A percentile compares a stretch with the other conserved stretches of the same genome.
These are phyloP conservation scores for Paramormyrops hopkinsi DNA, from an alignment of 2,797 vertebrate genomes.

Conservation along the genomic window DNA sequence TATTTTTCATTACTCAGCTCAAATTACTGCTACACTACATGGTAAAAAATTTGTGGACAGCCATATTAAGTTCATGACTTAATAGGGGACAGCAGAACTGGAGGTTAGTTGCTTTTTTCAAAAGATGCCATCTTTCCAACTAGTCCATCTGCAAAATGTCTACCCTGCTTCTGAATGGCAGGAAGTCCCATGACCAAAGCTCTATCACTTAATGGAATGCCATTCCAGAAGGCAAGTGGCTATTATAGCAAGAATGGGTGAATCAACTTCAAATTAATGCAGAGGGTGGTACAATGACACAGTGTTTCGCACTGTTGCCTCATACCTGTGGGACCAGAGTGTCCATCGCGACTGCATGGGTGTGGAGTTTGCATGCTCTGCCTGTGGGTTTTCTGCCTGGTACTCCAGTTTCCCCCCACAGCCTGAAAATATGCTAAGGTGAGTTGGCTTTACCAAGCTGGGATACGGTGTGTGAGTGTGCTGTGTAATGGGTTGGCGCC, in stretches of 20 bases:
- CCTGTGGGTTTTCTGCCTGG: neutral
- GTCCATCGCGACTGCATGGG: neutral
- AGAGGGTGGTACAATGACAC: neutral
- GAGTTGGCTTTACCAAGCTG: neutral
- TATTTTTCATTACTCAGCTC: neutral
- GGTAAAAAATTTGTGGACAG: neutral
- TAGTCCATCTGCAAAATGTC: neutral
- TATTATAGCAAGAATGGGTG: neutral
- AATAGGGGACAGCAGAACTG: neutral
- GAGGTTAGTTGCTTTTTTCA: neutral
- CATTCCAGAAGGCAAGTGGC: neutral
- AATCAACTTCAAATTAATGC: neutral
- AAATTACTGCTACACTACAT: neutral
- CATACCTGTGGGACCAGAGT: neutral
- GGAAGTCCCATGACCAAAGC: neutral
- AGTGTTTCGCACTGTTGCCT: neutral
- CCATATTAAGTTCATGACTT: neutral
- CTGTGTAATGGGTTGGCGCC: neutral
- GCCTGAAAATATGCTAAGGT: neutral
- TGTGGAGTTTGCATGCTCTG: neutral
- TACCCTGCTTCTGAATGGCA: neutral
- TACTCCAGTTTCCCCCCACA: neutral
- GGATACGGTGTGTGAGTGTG: neutral
- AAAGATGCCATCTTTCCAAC: neutral
- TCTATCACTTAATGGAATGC: neutral